Evolutionary conservation across 1,140 invertebrate species (phyloP), one percentile per base, ranked within the genome.

Genomic region (Cherax destructor): DNA sequence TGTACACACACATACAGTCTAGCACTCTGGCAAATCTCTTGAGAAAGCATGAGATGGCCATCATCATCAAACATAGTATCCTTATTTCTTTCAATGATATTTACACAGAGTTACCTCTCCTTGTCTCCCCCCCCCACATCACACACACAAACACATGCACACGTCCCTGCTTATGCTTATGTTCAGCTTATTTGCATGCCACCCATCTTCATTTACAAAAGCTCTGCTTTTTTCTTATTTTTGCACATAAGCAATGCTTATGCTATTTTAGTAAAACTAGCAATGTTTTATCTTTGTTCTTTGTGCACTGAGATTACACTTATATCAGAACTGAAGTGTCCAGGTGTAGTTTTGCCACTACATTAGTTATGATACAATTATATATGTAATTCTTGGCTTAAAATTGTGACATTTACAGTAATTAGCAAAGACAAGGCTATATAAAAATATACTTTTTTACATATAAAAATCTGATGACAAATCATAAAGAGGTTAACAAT

Each of bases 201-300:
- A 74, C 10, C 52, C 30, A 9, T 74, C 3, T 74, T 21, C 69
- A 74, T 74, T 74, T 74, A 21, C 30, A 30, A 1, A 74, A 74
- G 5, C 69, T 74, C 5, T 74, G 21, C n/a, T 74, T 74, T 74
- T 69, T 69, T 21, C 21, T 18, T 18, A 18, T 69, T 69, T 69
- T 69, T 16, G 65, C 65, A 5, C 69, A 74, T 30, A 74, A 74
- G n/a, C 69, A 10, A 30, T 24, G 69, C 69, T 74, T 74, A 74
- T 74, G 21, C 69, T 74, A 24, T 74, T 74, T 74, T 74, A 24
- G 69, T 74, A n/a, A n/a, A 30, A 74, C 30, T 5, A 74, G 61
- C n/a, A 74, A 30, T 74, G n/a, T 74, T 74, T 41, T 74, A 74
- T 24, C 24, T 30, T 74, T 74, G n/a, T 74, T 74, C 69, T 74